phyloP scores from a whole-genome alignment of 2,797 vertebrate genomes.

The Bryconaethiops microstoma region DNA sequence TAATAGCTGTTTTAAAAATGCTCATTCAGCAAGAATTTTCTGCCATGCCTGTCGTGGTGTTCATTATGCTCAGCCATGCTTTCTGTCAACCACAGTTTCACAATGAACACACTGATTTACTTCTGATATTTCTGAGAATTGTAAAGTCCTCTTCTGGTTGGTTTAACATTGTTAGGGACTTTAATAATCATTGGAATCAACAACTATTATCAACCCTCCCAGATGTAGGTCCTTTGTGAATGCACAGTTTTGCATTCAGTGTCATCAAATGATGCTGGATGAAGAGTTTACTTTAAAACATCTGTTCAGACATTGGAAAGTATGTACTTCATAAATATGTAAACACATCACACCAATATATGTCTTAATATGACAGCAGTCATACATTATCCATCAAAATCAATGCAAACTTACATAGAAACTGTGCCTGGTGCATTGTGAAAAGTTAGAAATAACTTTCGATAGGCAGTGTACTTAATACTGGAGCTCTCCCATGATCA shows the following conservation, averaged over 20 bases:
- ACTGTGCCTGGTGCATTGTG: too few species aligned
- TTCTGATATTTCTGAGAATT: neutral
- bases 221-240: neutral
- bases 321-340: too few species aligned
- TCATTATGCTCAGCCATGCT: slow-evolving; percentile 1
- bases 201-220: neutral
- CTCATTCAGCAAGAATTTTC: slow-evolving; percentile 15
- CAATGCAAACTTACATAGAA: too few species aligned
- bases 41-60: slow-evolving; percentile 49
- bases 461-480: neutral
- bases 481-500: neutral
- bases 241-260: too few species aligned
- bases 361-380: too few species aligned
- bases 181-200: neutral
- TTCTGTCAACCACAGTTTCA: slow-evolving; percentile 15
- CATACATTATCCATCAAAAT: too few species aligned
- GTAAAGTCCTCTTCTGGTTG: neutral
- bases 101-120: neutral
- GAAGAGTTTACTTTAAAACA: too few species aligned
- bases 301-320: too few species aligned
- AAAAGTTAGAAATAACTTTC: neutral
- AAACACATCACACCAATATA: too few species aligned
- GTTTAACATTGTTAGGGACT: neutral
- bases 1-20: neutral
- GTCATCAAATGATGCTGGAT: too few species aligned